Evolutionary conservation across 2,888 invertebrate species (phyloP).

Genomic region (Portevinia maculata): DNA sequence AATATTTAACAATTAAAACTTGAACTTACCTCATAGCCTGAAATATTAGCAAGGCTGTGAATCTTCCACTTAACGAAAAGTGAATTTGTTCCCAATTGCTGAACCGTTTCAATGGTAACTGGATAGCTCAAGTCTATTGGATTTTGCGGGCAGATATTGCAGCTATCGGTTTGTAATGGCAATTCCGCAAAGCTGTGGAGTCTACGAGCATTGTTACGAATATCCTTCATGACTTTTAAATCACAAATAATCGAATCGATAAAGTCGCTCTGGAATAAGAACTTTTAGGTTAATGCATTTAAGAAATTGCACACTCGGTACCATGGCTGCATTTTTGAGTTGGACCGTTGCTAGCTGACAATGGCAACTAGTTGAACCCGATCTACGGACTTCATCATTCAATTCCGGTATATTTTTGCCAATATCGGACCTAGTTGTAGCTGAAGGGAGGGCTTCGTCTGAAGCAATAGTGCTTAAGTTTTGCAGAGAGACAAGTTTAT

Average conservation of each 20-base stretch:
- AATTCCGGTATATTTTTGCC: slow-evolving; percentile 19
- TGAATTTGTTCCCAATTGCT: slow-evolving; percentile 78
- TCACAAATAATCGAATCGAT: slow-evolving; percentile 79
- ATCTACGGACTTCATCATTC: neutral
- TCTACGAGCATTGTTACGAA: slow-evolving; percentile 75
- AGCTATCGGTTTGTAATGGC: slow-evolving; percentile 66
- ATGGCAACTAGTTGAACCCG: neutral
- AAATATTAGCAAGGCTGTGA: slow-evolving; percentile 78
- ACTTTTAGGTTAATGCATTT: neutral
- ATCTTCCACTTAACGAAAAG: slow-evolving; percentile 80
- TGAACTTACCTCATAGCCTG: slow-evolving; percentile 80
- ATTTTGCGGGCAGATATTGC: neutral
- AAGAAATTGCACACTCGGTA: neutral
- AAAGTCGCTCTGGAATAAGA: slow-evolving; percentile 78
- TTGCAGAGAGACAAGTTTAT: neutral
- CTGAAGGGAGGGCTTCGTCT: neutral
- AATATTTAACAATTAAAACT: no score
- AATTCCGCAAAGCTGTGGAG: slow-evolving; percentile 14
- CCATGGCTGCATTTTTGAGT: neutral
- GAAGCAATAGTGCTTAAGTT: no score
- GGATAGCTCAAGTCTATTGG: slow-evolving; percentile 75
- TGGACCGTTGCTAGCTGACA: neutral
- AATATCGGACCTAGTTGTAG: neutral
- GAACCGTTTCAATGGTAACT: slow-evolving; percentile 78
- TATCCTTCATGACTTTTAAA: slow-evolving; percentile 78